Evolutionary conservation across 2,888 invertebrate species (phyloP), one percentile per base, ranked within the genome.

Genomic region (Neoaliturus tenellus): DNA sequence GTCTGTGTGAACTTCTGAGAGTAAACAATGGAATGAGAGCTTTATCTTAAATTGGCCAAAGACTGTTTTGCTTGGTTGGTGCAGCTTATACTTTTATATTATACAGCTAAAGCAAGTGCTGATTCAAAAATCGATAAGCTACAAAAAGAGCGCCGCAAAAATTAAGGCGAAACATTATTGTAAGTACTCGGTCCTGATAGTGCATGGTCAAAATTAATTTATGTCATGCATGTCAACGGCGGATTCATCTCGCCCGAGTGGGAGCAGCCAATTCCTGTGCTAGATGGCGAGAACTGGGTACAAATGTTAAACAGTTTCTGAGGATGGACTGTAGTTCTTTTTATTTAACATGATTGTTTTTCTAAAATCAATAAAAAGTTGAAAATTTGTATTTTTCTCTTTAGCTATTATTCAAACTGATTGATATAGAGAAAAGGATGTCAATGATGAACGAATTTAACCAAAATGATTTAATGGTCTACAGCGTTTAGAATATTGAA

Each of bases 41-140:
- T n/a, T n/a, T n/a, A n/a, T n/a, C n/a, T 23, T 23, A 23, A 23
- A 23, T 51, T 20, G 51, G 51, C 23, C 5, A 4, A 3, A 23
- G 51, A 51, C 20, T 28, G n/a, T 62, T 62, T 62, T 62, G 14
- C 14, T 62, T 62, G 28, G 39, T 39, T 71, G 35, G 71, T 71
- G 71, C 71, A 71, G 71, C 39, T 71, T 71, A 62, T 71, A 39
- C 67, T 71, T 44, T 75, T 81, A 14, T 80, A 75, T 91, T 91
- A 90, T 91, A 91, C 91, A 92, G 92, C 91, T 90, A 92, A 92
- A 90, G 87, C 89, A 88, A 91, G 90, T 89, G 89, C 91, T 88
- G 89, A 91, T 89, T 91, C 91, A 89, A 92, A 92, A 90, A 89
- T 90, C 88, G 91, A 91, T 89, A 90, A 91, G 88, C 90, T 90